Evolutionary conservation across 2,113 vertebrate species (phyloP), one percentile per base, ranked within the genome.

Genomic region (Verasper variegatus): DNA sequence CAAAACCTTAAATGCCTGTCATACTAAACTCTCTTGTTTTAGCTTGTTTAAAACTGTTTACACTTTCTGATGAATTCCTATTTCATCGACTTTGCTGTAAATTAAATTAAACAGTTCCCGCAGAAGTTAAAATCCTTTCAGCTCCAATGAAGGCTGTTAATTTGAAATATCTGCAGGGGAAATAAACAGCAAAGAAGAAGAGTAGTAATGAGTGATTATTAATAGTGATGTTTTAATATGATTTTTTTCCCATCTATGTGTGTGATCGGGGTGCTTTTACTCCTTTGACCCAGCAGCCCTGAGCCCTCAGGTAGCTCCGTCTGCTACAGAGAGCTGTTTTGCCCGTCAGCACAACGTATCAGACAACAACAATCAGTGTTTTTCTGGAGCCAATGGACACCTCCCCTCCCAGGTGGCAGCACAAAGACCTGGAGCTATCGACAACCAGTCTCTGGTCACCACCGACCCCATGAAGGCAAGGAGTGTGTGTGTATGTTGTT

Each of bases 351-450:
- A 97, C 91, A 97, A 96, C 58, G 84, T 93, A 72, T 97, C 96
- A 0, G 98, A 99, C 90, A 98, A 97, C 79, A 98, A 98, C 89
- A 97, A 97, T 91, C 97, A 98, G 90, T 96, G 96, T 94, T 95
- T 98, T 55, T 94, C 97, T 31, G 95, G 91, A 57, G 83, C 94
- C 87, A 98, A 95, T 24, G 97, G 97, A 7, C 97, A 94, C 91
- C 74, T 95, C 35, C 92, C 96, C 59, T 94, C 96, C 3, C 96
- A 96, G 47, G 91, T 97, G 82, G 94, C 93, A 71, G 94, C 96
- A 76, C 98, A 99, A 87, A 96, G 96, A 80, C 98, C 98, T 1
- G 98, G 97, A 83, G 98, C 97, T 57, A 99, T 99, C 52, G 98
- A 99, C 88, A 99, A 99, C 94, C 97, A 98, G 76, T 93, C 96